Base-by-base conservation (phyloP, 1,140 invertebrate genomes). In the Atopsyche davidsoni region DNA sequence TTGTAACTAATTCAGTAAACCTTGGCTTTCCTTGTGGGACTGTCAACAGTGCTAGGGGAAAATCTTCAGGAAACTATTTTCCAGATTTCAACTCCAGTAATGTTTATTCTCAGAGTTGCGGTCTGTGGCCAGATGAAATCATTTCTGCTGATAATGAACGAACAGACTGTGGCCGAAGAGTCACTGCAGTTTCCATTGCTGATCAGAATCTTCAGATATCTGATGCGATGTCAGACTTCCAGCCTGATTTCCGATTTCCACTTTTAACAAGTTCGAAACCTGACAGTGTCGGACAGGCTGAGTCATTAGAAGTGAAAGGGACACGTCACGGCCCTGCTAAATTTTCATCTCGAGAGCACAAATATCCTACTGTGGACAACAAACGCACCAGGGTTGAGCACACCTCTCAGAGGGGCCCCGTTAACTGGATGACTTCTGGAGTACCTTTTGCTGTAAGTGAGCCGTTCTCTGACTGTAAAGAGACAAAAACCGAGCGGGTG, bases 341-440 rank as follows among this genome's bases (percentile, higher is more conserved):
- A 53, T 52, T 31, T 34, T 11, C 16, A 16, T 25, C 19, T 39
- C 46, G 40, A 46, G 57, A 59, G 24, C 2, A 38, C 4, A 59
- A 59, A 36, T 55, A 47, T 42, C 4, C 13, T 24, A 22, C 32
- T n/a, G 32, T 21, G 22, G 51, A 55, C 13, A 59, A 53, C 46
- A 60, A 63, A 51, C 52, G 43, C 39, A 24, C 31, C 22, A 58
- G 60, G 35, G 11, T 39, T n/a, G 55, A 58, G 28, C 45, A 24
- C 46, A 31, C 42, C 1, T 40, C 32, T 19, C 57, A 59, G 36
- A 68, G 69, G 51, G 67, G 72, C 2, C 73, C 77, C 0, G 75
- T 81, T 0, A 81, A 81, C 54, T 81, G 79, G 79, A 81, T 80
- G 79, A 79, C 80, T 58, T 75, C 77, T 1, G 76, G 77, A 2